Evolutionary conservation across 2,888 invertebrate species (phyloP).

Genomic region (Petrolisthes cinctipes): DNA sequence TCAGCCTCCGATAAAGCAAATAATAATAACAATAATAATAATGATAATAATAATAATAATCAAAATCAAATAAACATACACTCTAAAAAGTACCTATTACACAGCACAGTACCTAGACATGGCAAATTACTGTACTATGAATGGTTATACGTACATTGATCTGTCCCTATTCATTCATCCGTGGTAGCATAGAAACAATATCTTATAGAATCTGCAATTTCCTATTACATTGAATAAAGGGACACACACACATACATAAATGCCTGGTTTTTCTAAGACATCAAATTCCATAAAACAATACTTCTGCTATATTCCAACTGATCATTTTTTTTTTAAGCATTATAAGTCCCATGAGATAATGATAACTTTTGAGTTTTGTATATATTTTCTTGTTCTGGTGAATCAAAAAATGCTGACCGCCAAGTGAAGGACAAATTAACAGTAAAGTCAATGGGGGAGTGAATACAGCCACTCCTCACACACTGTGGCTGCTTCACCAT

Average conservation of each 20-base stretch:
- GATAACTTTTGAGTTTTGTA: too few relatives aligned
- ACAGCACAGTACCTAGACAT: constrained; percentile 54
- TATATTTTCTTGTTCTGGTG: neutral
- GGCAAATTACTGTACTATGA: constrained; percentile 50
- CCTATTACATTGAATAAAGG: constrained; percentile 34
- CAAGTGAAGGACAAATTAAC: too few relatives aligned
- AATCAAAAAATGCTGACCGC: neutral
- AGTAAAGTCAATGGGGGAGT: too few relatives aligned
- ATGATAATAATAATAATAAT: neutral
- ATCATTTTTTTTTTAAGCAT: too few relatives aligned
- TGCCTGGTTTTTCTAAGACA: neutral
- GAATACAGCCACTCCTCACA: too few relatives aligned
- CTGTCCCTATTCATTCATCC: constrained; percentile 61
- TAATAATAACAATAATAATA: neutral
- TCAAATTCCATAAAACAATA: constrained; percentile 16
- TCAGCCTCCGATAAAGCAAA: constrained; percentile 55
- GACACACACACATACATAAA: constrained; percentile 14
- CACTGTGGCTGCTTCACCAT: too few relatives aligned
- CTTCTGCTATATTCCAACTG: neutral
- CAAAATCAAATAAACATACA: constrained; percentile 30
- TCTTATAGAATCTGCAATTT: constrained; percentile 54
- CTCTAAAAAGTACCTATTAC: constrained; percentile 50
- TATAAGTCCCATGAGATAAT: too few relatives aligned
- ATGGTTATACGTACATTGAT: constrained; percentile 60
- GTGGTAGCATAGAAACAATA: constrained; percentile 59